Evolutionary conservation across 1,140 invertebrate genomes (phyloP).

Genomic region (Drosophila auraria): DNA sequence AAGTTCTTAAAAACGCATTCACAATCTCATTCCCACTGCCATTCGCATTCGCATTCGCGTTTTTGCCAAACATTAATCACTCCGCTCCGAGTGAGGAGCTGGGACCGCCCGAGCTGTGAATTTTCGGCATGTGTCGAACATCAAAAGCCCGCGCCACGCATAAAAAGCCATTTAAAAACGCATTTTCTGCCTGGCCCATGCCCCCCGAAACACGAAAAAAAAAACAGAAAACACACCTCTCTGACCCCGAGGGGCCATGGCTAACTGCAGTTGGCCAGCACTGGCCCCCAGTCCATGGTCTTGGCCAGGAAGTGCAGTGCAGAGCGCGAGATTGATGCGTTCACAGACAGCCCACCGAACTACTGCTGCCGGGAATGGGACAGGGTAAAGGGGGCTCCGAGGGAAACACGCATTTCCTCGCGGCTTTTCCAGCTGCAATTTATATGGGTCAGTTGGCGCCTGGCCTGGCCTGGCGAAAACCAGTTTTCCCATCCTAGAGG

Average conservation of each 20-base stretch:
- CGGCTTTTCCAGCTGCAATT: constrained; percentile 49
- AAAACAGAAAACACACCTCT: constrained; percentile 14
- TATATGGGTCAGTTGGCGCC: constrained; percentile 77
- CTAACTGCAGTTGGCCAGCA: constrained; percentile 7
- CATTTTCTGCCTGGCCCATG: constrained; percentile 71
- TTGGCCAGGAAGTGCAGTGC: constrained; percentile 48
- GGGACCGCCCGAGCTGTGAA: constrained; percentile 72
- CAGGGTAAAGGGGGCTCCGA: background rate
- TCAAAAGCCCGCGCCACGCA: constrained; percentile 81
- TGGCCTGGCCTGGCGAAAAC: constrained; percentile 37
- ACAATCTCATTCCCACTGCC: constrained; percentile 36
- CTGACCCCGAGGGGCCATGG: constrained; percentile 54
- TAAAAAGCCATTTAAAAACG: constrained; percentile 84
- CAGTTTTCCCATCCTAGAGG: constrained; percentile 52
- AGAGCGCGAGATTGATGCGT: constrained; percentile 72
- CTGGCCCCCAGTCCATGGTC: constrained; percentile 6
- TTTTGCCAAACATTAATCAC: constrained; percentile 82
- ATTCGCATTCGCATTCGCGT: constrained; percentile 66
- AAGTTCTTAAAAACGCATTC: constrained; percentile 78
- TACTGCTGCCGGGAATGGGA: constrained; percentile 35
- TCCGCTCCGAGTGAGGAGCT: constrained; percentile 29
- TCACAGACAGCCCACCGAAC: constrained; percentile 72
- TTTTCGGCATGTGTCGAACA: constrained; percentile 81
- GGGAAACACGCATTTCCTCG: constrained; percentile 38
- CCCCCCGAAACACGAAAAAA: constrained; percentile 5